Evolutionary conservation across 2,797 vertebrate genomes (phyloP).

Genomic region (Erithacus rubecula): DNA sequence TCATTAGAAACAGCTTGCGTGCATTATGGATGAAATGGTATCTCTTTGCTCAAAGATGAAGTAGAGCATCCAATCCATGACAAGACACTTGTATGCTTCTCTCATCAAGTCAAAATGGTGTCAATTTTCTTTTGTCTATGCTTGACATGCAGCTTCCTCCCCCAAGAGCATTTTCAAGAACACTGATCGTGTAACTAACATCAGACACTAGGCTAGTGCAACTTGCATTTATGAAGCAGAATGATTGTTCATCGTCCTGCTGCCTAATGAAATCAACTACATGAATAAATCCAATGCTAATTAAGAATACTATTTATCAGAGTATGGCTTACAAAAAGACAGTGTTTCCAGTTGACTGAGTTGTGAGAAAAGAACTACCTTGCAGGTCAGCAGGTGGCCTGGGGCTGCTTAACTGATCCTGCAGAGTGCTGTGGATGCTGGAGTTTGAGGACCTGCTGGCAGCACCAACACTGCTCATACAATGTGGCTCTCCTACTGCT

Average conservation of each 20-base stretch:
- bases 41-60: slow-evolving; percentile 1
- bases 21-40: neutral
- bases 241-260: neutral
- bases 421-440: neutral
- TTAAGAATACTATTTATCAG: slow-evolving; percentile 25
- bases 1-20: neutral
- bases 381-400: neutral
- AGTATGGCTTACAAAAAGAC: slow-evolving; percentile 32
- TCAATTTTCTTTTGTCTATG: slow-evolving; percentile 25
- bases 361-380: slow-evolving; percentile 15
- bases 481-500: neutral
- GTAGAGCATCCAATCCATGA: neutral
- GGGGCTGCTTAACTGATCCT: neutral
- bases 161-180: neutral
- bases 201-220: neutral
- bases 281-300: slow-evolving; percentile 32
- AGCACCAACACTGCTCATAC: neutral
- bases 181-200: neutral
- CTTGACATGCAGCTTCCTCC: neutral
- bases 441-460: slow-evolving; percentile 1
- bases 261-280: slow-evolving; percentile 31
- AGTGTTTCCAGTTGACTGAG: neutral
- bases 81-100: neutral
- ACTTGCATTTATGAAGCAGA: neutral
- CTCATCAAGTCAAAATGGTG: slow-evolving; percentile 4